phyloP scores from a whole-genome alignment of 1,140 invertebrate genomes.

The Drosophila dunni region DNA sequence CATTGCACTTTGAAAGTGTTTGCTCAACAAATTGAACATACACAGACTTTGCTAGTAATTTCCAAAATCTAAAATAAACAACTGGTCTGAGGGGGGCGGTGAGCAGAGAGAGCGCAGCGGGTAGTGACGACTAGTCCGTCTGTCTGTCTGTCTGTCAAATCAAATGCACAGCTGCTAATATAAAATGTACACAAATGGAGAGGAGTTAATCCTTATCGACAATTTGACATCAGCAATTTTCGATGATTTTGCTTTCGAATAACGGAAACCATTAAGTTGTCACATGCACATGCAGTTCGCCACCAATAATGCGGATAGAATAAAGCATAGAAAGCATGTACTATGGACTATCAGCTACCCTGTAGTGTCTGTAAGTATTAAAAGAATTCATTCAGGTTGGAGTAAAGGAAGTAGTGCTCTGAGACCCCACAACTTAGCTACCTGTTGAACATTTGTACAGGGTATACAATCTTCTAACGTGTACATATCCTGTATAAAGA shows the following conservation, averaged over 20 bases:
- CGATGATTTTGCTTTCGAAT: conserved; percentile 78
- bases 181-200: conserved; percentile 78
- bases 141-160: conserved; percentile 46
- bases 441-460: no score
- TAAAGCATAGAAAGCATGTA: background rate
- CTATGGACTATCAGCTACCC: conserved; percentile 8
- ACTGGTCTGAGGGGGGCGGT: background rate
- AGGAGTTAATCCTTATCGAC: conserved; percentile 81
- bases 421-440: no score
- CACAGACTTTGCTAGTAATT: conserved; percentile 49
- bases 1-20: conserved; percentile 42
- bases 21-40: conserved; percentile 70
- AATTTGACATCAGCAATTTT: conserved; percentile 81
- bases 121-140: background rate
- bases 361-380: background rate
- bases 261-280: conserved; percentile 81
- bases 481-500: no score
- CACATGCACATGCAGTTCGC: conserved; percentile 61
- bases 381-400: background rate
- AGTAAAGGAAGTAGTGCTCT: no score
- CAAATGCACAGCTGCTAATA: conserved; percentile 78
- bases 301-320: conserved; percentile 14
- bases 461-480: no score
- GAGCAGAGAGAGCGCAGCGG: background rate
- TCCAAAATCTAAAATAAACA: conserved; percentile 74